Conservation (phyloP, 2,797 vertebrate genomes). For the Odontamblyopus lacepedii region DNA sequence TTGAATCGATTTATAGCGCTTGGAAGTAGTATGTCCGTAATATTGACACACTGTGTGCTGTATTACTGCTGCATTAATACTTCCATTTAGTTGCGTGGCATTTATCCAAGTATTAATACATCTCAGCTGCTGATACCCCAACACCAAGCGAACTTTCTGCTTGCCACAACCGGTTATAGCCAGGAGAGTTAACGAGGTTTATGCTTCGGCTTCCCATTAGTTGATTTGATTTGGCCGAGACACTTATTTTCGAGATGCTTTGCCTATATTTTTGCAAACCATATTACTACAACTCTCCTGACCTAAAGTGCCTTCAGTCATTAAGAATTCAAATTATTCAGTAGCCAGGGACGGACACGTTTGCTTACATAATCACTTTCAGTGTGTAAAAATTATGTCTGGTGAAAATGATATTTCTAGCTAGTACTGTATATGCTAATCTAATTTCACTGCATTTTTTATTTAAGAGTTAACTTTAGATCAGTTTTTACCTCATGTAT, state of each 20-base stretch:
- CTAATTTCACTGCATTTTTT: conserved; percentile 40
- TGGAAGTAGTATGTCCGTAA: background rate
- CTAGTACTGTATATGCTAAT: background rate
- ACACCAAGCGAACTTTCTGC: conserved; percentile 69
- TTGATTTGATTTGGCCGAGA: conserved; percentile 58
- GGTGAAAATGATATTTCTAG: background rate
- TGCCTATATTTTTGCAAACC: conserved; percentile 20
- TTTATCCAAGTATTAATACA: conserved; percentile 7
- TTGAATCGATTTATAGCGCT: conserved; percentile 31
- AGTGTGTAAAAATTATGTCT: conserved; percentile 21
- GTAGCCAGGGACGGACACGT: conserved; percentile 44
- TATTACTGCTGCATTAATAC: background rate
- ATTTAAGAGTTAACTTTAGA: conserved; percentile 17
- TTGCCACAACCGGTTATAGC: conserved; percentile 27
- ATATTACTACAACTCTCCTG: background rate
- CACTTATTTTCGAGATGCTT: conserved; percentile 23
- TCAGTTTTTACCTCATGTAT: background rate
- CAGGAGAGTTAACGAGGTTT: conserved; percentile 66
- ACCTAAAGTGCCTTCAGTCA: background rate
- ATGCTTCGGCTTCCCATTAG: conserved; percentile 43
- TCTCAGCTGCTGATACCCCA: conserved; percentile 53
- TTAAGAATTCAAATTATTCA: conserved; percentile 52
- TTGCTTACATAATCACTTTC: conserved; percentile 42
- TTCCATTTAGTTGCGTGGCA: background rate
- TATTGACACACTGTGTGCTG: background rate